Evolutionary conservation across 2,113 vertebrate genomes (phyloP).

Genomic region (Chaenocephalus aceratus): DNA sequence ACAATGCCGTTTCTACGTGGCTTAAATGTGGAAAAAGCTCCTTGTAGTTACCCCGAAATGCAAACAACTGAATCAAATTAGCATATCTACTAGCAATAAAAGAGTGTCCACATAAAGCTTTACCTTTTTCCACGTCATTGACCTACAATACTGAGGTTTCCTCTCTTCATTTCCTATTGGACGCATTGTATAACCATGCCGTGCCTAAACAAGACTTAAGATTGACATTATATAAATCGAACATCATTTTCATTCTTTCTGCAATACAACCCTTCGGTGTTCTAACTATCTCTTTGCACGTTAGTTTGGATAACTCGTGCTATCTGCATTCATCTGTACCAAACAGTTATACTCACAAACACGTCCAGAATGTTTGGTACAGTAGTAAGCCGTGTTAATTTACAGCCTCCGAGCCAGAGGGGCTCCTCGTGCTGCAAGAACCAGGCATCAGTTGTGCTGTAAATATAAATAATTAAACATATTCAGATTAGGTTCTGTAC

Average conservation of each 20-base stretch:
- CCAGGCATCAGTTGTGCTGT: constrained; percentile 59
- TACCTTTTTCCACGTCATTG: background rate
- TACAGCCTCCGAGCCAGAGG: constrained; percentile 32
- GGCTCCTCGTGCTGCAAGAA: constrained; percentile 36
- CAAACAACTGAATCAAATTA: constrained; percentile 1
- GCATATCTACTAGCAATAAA: background rate
- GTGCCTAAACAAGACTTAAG: constrained; percentile 47
- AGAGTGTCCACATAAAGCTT: background rate
- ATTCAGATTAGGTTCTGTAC: constrained; percentile 93
- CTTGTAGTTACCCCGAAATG: background rate
- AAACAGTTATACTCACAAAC: background rate
- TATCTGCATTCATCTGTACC: background rate
- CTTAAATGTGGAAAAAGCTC: background rate
- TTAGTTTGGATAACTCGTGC: background rate
- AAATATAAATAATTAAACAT: constrained; percentile 94
- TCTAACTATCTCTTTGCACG: background rate
- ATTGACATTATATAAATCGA: constrained; percentile 23
- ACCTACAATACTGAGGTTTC: constrained; percentile 4
- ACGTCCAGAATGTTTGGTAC: background rate
- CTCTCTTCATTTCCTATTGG: constrained; percentile 34
- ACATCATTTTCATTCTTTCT: background rate
- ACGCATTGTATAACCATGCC: background rate
- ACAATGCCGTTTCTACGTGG: background rate
- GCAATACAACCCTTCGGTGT: background rate
- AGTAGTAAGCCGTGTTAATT: constrained; percentile 18